These are phyloP conservation scores for Lasioglossum marginatum DNA, from an alignment of 2,888 invertebrate genomes.

Conservation along the genomic window DNA sequence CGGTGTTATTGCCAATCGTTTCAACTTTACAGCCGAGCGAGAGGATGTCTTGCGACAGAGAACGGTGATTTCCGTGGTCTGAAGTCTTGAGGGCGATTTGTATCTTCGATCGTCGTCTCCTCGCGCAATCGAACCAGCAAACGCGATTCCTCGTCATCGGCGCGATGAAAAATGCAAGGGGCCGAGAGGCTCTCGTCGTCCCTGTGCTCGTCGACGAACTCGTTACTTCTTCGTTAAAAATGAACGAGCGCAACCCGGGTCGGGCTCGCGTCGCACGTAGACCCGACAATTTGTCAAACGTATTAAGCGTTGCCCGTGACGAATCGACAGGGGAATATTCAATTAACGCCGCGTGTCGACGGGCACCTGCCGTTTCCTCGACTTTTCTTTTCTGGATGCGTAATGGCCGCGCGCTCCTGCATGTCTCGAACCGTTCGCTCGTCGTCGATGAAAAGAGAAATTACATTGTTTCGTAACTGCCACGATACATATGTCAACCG, in stretches of 20 bases:
- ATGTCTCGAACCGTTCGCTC: background rate
- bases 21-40: background rate
- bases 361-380: constrained; percentile 20
- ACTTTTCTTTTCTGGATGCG: constrained; percentile 12
- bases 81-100: background rate
- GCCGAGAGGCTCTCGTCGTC: background rate
- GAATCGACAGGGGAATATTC: constrained; percentile 16
- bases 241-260: constrained; percentile 29
- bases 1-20: background rate
- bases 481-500: background rate
- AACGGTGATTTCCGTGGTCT: background rate
- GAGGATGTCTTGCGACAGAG: background rate
- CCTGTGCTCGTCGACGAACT: constrained; percentile 33
- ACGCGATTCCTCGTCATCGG: constrained; percentile 15
- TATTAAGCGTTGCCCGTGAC: constrained; percentile 2
- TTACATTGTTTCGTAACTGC: background rate
- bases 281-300: constrained; percentile 17
- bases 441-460: background rate
- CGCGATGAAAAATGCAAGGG: constrained; percentile 45
- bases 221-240: constrained; percentile 45
- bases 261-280: background rate
- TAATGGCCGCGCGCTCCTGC: background rate
- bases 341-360: constrained; percentile 15
- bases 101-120: background rate
- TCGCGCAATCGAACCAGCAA: background rate